Conservation (phyloP, 2,888 invertebrate species). For the Palloptera scutellata region DNA sequence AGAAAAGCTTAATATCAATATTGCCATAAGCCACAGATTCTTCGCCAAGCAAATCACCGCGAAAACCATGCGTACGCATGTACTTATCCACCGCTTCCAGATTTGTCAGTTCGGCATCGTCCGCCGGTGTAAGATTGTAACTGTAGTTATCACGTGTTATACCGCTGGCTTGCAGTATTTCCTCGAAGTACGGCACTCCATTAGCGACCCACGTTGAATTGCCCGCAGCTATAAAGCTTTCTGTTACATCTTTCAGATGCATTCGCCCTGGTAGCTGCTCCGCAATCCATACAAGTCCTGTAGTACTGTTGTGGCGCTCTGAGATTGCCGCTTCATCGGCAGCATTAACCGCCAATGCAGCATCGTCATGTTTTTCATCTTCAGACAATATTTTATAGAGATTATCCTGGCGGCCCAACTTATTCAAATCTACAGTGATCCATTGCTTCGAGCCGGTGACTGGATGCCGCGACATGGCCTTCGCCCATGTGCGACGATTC, state of each 20-base stretch:
- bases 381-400: slow-evolving; percentile 48
- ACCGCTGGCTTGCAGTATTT: slow-evolving; percentile 55
- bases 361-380: slow-evolving; percentile 53
- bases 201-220: slow-evolving; percentile 72
- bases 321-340: slow-evolving; percentile 51
- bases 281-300: slow-evolving; percentile 72
- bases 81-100: slow-evolving; percentile 59
- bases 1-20: slow-evolving; percentile 63
- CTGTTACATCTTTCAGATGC: slow-evolving; percentile 70
- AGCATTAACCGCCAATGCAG: slow-evolving; percentile 46
- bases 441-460: slow-evolving; percentile 89
- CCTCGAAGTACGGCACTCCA: slow-evolving; percentile 60
- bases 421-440: slow-evolving; percentile 80
- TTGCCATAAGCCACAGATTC: slow-evolving; percentile 62
- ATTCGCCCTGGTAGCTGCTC: slow-evolving; percentile 81
- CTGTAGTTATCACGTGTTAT: slow-evolving; percentile 51
- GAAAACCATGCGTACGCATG: slow-evolving; percentile 58
- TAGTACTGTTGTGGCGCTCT: slow-evolving; percentile 49
- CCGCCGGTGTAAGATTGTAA: slow-evolving; percentile 44
- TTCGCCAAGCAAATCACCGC: slow-evolving; percentile 61
- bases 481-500: slow-evolving; percentile 78
- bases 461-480: slow-evolving; percentile 74
- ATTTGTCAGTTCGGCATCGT: slow-evolving; percentile 53
- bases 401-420: slow-evolving; percentile 53
- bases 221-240: slow-evolving; percentile 65